Evolutionary conservation across 1,140 invertebrate species (phyloP), one percentile per base, ranked within the genome.

Genomic region (Belonocnema kinseyi): DNA sequence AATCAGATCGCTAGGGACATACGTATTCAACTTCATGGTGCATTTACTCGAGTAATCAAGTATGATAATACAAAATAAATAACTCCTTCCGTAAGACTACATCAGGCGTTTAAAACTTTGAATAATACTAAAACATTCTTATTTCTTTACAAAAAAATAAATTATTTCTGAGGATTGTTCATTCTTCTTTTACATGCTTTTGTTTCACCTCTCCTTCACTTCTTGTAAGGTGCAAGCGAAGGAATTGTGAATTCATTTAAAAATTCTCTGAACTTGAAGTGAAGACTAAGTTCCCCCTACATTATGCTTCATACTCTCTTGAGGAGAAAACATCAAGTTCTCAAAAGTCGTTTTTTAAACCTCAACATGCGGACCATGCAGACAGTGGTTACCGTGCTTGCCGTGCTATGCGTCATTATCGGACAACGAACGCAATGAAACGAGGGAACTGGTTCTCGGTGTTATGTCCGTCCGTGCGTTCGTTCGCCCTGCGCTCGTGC

Each of bases 391-490:
- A 78, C 77, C 46, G 76, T 74, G 80, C 79, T 81, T 78, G 84
- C 83, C 85, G 82, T 83, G 89, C 88, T 91, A 90, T 90, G 90
- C 90, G 87, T 91, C 90, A 91, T 91, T 91, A 91, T 91, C 90
- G 90, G 90, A 90, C 90, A 91, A 91, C 90, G 90, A 91, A 91
- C 90, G 90, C 90, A 91, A 91, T 91, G 90, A 91, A 91, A 91
- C 88, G 90, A 90, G 89, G 89, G 89, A 91, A 91, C 90, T 91
- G 90, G 90, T 91, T 91, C 90, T 90, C 84, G 78, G 84, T 86
- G 87, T 88, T 89, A 88, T 87, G 87, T 88, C 85, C 84, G 86
- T 89, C 84, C 83, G 83, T 87, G 84, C 85, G 77, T 85, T 83
- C 80, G 80, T 85, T 82, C 77, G 74, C 79, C 71, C 66, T 54